Evolutionary conservation across 2,113 vertebrate species (phyloP).

Genomic region (Laticauda laticaudata): DNA sequence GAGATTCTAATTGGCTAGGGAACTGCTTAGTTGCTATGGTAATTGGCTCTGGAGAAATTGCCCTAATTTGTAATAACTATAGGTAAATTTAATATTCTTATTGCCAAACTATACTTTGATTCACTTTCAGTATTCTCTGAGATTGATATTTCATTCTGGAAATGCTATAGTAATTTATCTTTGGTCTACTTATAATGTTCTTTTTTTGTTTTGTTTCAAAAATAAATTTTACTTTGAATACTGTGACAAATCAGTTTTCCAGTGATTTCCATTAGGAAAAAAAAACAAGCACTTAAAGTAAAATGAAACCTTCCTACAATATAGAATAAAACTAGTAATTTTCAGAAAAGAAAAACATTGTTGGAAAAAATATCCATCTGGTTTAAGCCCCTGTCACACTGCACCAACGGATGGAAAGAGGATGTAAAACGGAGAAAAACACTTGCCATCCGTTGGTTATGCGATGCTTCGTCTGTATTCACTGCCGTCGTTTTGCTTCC

Average conservation of each 20-base stretch:
- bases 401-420: too few species aligned
- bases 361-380: too few species aligned
- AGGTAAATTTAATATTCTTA: constrained; percentile 28
- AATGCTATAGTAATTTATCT: background rate
- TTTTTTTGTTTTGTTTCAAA: background rate
- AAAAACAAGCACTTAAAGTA: background rate
- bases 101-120: background rate
- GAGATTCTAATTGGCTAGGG: background rate
- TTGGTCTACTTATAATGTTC: background rate
- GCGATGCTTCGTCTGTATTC: too few species aligned
- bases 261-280: background rate
- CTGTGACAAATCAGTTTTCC: background rate
- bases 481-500: too few species aligned
- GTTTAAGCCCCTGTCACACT: too few species aligned
- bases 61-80: background rate
- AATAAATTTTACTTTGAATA: background rate
- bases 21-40: constrained; percentile 25
- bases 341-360: background rate
- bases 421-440: too few species aligned
- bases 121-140: background rate
- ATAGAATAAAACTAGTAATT: background rate
- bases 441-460: too few species aligned
- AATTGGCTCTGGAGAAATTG: constrained; percentile 12
- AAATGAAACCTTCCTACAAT: background rate
- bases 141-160: background rate